Evolutionary conservation across 1,140 invertebrate genomes (phyloP).

Genomic region (Euura lappo): DNA sequence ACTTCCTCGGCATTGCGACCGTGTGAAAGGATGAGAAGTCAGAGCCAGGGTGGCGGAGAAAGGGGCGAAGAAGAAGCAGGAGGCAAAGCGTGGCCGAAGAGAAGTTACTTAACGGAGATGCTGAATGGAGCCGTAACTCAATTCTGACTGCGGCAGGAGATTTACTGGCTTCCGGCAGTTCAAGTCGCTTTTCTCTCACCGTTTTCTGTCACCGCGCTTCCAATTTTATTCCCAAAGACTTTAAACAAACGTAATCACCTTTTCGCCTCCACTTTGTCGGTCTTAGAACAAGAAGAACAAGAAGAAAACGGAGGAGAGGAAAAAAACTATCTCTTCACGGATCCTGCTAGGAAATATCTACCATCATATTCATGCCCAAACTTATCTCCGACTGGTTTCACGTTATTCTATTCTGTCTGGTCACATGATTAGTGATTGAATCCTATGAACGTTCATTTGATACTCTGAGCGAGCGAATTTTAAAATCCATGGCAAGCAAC

Average conservation of each 20-base stretch:
- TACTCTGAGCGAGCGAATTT: too few relatives aligned
- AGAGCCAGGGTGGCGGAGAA: slow-evolving; percentile 32
- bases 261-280: not conserved
- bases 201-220: not conserved
- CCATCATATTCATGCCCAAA: too few relatives aligned
- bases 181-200: not conserved
- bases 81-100: not conserved
- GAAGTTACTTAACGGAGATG: slow-evolving; percentile 52
- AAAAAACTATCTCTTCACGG: too few relatives aligned
- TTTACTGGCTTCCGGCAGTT: not conserved
- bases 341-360: too few relatives aligned
- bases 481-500: too few relatives aligned
- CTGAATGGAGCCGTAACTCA: slow-evolving; percentile 57
- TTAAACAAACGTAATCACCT: not conserved
- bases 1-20: not conserved
- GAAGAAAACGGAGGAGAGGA: too few relatives aligned
- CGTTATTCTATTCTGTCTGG: too few relatives aligned
- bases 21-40: slow-evolving; percentile 11
- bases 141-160: slow-evolving; percentile 45
- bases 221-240: not conserved
- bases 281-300: too few relatives aligned
- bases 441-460: too few relatives aligned
- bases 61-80: not conserved
- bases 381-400: too few relatives aligned
- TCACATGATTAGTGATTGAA: too few relatives aligned